These are phyloP conservation scores for Anthophora plumipes DNA, from an alignment of 2,888 invertebrate genomes.

Conservation along the genomic window DNA sequence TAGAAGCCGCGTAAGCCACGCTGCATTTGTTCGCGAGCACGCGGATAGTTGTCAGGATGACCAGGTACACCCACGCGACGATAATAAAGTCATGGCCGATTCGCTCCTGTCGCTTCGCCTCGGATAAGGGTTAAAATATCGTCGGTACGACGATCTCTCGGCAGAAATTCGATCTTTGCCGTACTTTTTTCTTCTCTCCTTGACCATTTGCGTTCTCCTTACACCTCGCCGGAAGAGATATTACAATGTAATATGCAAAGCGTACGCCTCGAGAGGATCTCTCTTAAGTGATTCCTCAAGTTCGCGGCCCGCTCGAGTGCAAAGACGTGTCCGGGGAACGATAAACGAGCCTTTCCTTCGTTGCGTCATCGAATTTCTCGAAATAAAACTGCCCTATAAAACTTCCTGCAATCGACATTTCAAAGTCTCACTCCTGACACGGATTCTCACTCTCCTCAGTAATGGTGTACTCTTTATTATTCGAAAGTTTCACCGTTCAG, in stretches of 20 bases:
- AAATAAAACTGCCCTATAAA: neutral
- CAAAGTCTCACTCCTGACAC: neutral
- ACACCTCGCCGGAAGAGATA: constrained; percentile 42
- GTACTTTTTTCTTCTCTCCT: constrained; percentile 7
- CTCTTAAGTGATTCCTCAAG: constrained; percentile 53
- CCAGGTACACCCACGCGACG: constrained; percentile 64
- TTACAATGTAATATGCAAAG: constrained; percentile 57
- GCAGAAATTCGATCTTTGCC: constrained; percentile 56
- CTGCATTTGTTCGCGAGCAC: constrained; percentile 41
- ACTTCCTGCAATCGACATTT: neutral
- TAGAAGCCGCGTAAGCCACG: constrained; percentile 52
- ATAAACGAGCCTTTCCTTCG: constrained; percentile 13
- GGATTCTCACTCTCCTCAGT: neutral
- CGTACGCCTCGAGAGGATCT: constrained; percentile 9
- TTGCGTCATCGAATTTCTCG: constrained; percentile 16
- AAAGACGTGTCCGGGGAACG: constrained; percentile 40
- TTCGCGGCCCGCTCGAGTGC: constrained; percentile 42
- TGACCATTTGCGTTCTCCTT: constrained; percentile 36
- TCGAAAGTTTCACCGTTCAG: neutral
- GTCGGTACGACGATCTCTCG: constrained; percentile 55
- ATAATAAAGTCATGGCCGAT: constrained; percentile 71
- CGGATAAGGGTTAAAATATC: constrained; percentile 67
- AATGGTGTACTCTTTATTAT: too few relatives aligned
- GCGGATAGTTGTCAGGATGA: constrained; percentile 58
- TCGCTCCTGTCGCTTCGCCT: constrained; percentile 67